A percentile compares a stretch with the other conserved stretches of the same genome.
Conservation (phyloP, 2,797 vertebrate genomes). For the Holocentrus rufus region DNA sequence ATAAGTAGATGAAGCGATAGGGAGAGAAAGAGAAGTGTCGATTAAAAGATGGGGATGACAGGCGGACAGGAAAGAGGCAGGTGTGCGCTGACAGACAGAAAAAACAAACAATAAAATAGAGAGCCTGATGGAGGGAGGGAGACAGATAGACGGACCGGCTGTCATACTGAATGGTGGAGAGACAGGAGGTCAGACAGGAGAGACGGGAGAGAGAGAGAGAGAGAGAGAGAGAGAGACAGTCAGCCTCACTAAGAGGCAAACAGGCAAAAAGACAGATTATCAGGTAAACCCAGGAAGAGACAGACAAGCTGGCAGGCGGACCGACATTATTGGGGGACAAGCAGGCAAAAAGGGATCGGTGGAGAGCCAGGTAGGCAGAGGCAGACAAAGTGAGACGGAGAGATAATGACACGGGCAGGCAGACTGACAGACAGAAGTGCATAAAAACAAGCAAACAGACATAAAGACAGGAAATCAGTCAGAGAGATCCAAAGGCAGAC, state of each 20-base stretch:
- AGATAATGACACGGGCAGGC: constrained; percentile 30
- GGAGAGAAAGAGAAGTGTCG: constrained; percentile 22
- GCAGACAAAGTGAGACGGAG: constrained; percentile 14
- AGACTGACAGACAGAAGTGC: constrained; percentile 31
- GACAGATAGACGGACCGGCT: constrained; percentile 40
- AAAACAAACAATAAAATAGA: constrained; percentile 63
- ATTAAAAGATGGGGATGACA: constrained; percentile 50
- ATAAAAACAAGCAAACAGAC: constrained; percentile 20
- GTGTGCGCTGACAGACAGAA: constrained; percentile 27
- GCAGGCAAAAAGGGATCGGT: constrained; percentile 2
- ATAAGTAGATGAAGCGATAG: constrained; percentile 33
- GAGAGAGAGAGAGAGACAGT: constrained; percentile 11
- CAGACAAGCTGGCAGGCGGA: constrained; percentile 17
- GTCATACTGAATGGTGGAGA: constrained; percentile 46
- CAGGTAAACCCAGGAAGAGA: constrained; percentile 44
- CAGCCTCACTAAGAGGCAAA: constrained; percentile 42
- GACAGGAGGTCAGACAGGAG: constrained; percentile 46
- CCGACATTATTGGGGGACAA: constrained; percentile 26
- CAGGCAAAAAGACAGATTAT: constrained; percentile 58
- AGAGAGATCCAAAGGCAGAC: constrained; percentile 46
- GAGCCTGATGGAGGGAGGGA: constrained; percentile 41
- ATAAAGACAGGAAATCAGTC: constrained; percentile 22
- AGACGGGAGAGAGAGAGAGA: no score
- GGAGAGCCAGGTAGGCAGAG: not conserved
- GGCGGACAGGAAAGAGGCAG: constrained; percentile 9